Evolutionary conservation across 2,888 invertebrate genomes (phyloP).

Genomic region (Pelosia muscerda): DNA sequence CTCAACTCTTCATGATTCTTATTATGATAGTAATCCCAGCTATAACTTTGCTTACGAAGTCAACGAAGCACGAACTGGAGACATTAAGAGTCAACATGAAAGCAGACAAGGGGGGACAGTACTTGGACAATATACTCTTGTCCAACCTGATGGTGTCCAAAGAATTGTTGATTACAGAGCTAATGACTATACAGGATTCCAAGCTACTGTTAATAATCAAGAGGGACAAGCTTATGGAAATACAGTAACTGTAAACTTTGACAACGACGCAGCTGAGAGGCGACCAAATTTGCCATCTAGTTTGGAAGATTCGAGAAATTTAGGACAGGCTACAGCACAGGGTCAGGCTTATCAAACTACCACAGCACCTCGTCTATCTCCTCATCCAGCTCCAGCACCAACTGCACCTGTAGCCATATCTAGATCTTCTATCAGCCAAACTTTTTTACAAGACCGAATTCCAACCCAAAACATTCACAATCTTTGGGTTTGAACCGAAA

Average conservation of each 20-base stretch:
- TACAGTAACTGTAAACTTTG: conserved; percentile 15
- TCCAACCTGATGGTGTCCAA: conserved; percentile 85
- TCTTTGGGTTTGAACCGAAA: conserved; percentile 62
- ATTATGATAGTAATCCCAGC: conserved; percentile 67
- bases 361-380: conserved; percentile 42
- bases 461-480: conserved; percentile 35
- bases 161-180: conserved; percentile 86
- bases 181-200: conserved; percentile 84
- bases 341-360: conserved; percentile 40
- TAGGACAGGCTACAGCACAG: conserved; percentile 10
- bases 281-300: conserved; percentile 19
- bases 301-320: background rate
- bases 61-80: conserved; percentile 84
- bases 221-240: conserved; percentile 36
- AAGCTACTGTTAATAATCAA: conserved; percentile 83
- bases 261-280: conserved; percentile 26
- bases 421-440: conserved; percentile 69
- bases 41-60: conserved; percentile 87
- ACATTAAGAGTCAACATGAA: conserved; percentile 85
- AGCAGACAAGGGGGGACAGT: conserved; percentile 82
- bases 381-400: conserved; percentile 54
- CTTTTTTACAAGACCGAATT: conserved; percentile 59
- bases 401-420: conserved; percentile 66
- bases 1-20: conserved; percentile 50
- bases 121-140: conserved; percentile 84